Base-by-base conservation (phyloP, 2,797 vertebrate species). In the Manis crassicaudata region DNA sequence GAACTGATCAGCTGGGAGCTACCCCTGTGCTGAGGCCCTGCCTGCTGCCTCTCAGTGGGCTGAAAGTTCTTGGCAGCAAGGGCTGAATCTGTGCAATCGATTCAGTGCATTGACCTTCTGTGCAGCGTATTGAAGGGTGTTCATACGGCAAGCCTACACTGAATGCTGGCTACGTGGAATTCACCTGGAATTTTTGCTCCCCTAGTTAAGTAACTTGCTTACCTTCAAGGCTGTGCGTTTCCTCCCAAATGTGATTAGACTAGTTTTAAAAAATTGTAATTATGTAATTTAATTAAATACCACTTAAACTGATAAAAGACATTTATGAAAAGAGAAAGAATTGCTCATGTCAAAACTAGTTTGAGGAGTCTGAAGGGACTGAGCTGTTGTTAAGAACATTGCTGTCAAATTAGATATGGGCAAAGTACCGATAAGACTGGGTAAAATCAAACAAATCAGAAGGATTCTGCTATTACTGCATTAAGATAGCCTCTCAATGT, bases 371-470 rank as follows among this genome's bases (percentile, higher is more conserved):
- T 84, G 62, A 29, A 85, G 85, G 21, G 82, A 50, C 23, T 87
- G 65, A 90, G 29, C 72, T 77, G 14, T 83, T 83, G 25, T 65
- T 77, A 29, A 73, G 76, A 81, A 85, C 68, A 21, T 25, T 73
- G 65, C 20, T 86, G 72, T 83, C 92, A 77, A 86, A 93, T 94
- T 81, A 85, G 40, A 95, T 67, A 54, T 35, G 14, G n/a, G 35
- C 1, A 1, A 88, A 76, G 62, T 67, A 90, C 84, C 17, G 62
- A 89, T 43, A 58, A 84, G 75, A 54, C 50, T 76, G 46, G 37
- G 10, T 43, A 35, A 92, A 90, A 85, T 52, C 7, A 11, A 62
- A 50, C 37, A 68, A 72, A 37, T 27, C 12, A 27, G 32, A 46
- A 76, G 8, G 23, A 81, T 82, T 84, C 32, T 85, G 7, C 77